Conservation (phyloP, 2,797 vertebrate species). For the Acipenser transmontanus region DNA sequence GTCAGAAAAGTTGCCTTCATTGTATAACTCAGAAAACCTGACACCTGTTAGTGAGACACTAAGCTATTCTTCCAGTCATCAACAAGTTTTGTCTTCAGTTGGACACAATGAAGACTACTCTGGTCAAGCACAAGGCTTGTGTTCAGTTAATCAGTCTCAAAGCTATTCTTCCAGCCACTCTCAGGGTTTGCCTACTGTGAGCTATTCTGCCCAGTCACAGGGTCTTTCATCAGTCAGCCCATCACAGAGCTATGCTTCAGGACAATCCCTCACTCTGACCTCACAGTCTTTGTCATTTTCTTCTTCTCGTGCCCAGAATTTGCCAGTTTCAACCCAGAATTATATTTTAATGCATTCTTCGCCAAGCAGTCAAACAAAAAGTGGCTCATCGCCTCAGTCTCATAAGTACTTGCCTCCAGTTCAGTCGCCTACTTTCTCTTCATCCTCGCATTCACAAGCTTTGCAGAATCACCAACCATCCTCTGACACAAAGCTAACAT, state of each 20-base stretch:
- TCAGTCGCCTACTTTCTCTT: conserved; percentile 69
- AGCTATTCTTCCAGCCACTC: conserved; percentile 81
- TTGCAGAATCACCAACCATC: conserved; percentile 76
- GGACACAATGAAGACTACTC: conserved; percentile 70
- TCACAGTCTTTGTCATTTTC: conserved; percentile 74
- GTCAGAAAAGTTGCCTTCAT: conserved; percentile 77
- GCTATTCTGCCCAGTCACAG: conserved; percentile 84
- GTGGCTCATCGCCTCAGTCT: conserved; percentile 70
- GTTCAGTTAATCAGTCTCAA: conserved; percentile 78
- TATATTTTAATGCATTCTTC: conserved; percentile 79
- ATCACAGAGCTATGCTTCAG: conserved; percentile 79
- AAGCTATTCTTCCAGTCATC: conserved; percentile 75
- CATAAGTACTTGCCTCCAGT: conserved; percentile 79
- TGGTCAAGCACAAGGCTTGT: conserved; percentile 74
- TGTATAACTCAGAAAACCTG: conserved; percentile 80
- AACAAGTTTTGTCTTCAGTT: conserved; percentile 72
- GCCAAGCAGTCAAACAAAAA: conserved; percentile 66
- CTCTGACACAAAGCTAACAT: conserved; percentile 69
- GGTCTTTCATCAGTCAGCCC: conserved; percentile 73
- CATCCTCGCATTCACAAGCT: conserved; percentile 68
- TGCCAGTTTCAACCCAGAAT: conserved; percentile 68
- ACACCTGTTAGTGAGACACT: conserved; percentile 76
- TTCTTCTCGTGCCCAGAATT: conserved; percentile 65
- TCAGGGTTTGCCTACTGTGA: conserved; percentile 83
- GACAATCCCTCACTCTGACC: conserved; percentile 71